Conservation (phyloP, 35 echinoderm and acorn worm genomes). For the Diadema setosum region DNA sequence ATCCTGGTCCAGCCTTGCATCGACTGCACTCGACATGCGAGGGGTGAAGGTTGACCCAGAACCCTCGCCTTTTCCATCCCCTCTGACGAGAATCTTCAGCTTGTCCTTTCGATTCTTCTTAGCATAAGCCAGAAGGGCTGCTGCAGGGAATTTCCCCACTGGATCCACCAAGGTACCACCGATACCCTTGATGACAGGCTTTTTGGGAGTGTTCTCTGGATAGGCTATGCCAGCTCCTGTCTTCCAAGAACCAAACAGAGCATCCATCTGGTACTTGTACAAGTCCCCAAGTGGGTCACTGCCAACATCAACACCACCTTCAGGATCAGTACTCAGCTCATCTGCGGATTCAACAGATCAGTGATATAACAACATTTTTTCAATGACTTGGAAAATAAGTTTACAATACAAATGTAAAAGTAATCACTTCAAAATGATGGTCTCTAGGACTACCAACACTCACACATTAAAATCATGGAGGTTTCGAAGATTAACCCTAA, state of each 20-base stretch:
- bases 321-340: not conserved
- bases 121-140: not conserved
- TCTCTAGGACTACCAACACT: too few relatives aligned
- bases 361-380: too few relatives aligned
- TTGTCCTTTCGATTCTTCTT: not conserved
- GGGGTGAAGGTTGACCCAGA: conserved; percentile 33
- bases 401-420: too few relatives aligned
- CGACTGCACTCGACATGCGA: conserved; percentile 86
- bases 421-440: too few relatives aligned
- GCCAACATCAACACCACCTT: not conserved
- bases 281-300: not conserved
- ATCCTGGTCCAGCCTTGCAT: conserved; percentile 88
- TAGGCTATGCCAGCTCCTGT: not conserved
- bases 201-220: not conserved
- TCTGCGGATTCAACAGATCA: not conserved
- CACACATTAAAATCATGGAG: too few relatives aligned
- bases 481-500: too few relatives aligned
- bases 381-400: too few relatives aligned
- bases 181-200: not conserved
- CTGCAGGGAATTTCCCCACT: not conserved
- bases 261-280: not conserved
- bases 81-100: not conserved
- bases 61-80: not conserved
- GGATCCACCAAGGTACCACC: not conserved
- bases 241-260: conserved; percentile 12